Conservation (phyloP, 2,888 invertebrate genomes). For the Meganola albula region DNA sequence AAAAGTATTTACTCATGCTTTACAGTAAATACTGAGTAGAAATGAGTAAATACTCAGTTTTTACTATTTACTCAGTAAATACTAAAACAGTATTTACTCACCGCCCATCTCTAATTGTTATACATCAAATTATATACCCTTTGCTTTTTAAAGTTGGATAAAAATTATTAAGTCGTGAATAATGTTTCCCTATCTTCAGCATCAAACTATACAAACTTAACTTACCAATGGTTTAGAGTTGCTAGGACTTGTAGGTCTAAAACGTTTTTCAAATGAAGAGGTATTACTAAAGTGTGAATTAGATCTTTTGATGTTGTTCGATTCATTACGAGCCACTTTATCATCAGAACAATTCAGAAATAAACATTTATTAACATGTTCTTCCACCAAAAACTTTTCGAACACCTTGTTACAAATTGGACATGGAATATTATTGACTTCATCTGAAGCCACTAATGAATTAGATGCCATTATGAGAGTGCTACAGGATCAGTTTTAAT, state of each 20-base stretch:
- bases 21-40: too few relatives aligned
- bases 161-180: too few relatives aligned
- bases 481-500: too few relatives aligned
- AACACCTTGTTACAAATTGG: conserved; percentile 81
- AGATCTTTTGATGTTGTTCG: conserved; percentile 40
- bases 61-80: too few relatives aligned
- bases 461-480: conserved; percentile 23
- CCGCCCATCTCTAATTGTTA: too few relatives aligned
- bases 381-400: conserved; percentile 72
- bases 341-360: conserved; percentile 72
- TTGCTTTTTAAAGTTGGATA: too few relatives aligned
- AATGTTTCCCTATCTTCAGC: too few relatives aligned
- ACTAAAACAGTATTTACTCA: too few relatives aligned
- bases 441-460: conserved; percentile 9
- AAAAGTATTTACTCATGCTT: too few relatives aligned
- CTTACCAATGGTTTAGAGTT: conserved; percentile 22
- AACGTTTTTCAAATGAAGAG: conserved; percentile 41
- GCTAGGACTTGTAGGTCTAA: conserved; percentile 31
- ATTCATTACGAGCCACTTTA: conserved; percentile 6
- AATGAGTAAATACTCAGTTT: too few relatives aligned
- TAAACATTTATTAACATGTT: conserved; percentile 83
- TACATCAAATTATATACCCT: too few relatives aligned
- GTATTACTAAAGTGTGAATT: conserved; percentile 33
- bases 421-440: conserved; percentile 53
- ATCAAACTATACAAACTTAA: neutral